These are phyloP conservation scores for Melitaea athalia DNA, from an alignment of 2,888 invertebrate species.

Conservation along the genomic window DNA sequence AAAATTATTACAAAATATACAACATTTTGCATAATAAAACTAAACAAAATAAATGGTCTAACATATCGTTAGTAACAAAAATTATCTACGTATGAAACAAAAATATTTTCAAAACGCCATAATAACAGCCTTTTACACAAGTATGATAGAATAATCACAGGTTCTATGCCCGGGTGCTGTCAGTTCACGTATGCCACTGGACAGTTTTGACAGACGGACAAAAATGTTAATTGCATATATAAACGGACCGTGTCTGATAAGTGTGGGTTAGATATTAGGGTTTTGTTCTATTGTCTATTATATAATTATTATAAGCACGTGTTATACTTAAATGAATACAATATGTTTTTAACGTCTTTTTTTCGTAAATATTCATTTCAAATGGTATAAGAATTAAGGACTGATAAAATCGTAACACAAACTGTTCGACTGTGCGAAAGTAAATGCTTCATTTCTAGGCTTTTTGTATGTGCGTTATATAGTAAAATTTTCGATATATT, in stretches of 20 bases:
- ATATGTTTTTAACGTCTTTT: not conserved
- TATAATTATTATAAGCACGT: constrained; percentile 22
- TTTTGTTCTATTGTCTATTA: constrained; percentile 24
- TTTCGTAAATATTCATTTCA: not conserved
- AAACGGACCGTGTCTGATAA: constrained; percentile 43
- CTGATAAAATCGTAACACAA: too few species aligned
- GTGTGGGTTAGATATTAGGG: constrained; percentile 27
- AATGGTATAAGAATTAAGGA: too few species aligned
- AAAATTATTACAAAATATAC: too few species aligned
- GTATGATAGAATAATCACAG: constrained; percentile 61
- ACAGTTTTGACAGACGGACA: constrained; percentile 74
- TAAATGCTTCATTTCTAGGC: too few species aligned
- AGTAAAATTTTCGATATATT: too few species aligned
- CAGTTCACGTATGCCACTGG: constrained; percentile 66
- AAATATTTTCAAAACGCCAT: constrained; percentile 45
- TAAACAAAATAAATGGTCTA: not conserved
- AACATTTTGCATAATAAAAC: not conserved
- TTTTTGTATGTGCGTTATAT: too few species aligned
- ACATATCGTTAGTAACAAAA: constrained; percentile 36
- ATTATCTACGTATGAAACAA: constrained; percentile 20
- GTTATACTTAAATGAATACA: constrained; percentile 19
- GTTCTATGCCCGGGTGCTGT: constrained; percentile 60
- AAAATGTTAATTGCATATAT: constrained; percentile 71
- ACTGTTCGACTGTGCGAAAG: too few species aligned
- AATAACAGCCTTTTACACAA: constrained; percentile 50